Evolutionary conservation across 2,888 invertebrate genomes (phyloP), one percentile per base, ranked within the genome.

Genomic region (Blastobasis adustella): DNA sequence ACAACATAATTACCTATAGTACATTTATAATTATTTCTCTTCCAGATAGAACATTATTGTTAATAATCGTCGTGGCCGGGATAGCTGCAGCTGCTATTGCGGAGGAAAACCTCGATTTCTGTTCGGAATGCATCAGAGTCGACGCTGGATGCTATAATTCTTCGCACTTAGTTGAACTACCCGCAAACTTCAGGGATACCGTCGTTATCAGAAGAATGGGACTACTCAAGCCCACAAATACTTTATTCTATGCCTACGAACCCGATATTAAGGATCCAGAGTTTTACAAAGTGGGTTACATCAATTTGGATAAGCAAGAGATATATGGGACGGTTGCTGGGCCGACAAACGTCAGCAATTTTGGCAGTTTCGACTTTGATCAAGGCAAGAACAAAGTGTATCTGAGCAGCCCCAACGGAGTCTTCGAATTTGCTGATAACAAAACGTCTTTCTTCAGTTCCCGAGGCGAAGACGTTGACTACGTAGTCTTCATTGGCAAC

Each of bases 291-390:
- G 71, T 78, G 9, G 86, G 76, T 0, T 86, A 77, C 49, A 69
- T 83, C 0, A 69, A 69, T 56, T 56, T 88, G 37, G 78, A 79
- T 4, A 52, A 65, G n/a, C 23, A 23, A 1, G 42, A 5, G 9
- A 5, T n/a, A 7, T 5, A 42, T 5, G 42, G 9, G 42, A 42
- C 9, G 0, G 55, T 60, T 10, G 47, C 53, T 5, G 77, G 76
- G 71, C 5, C 65, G 61, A 5, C 42, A 8, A 42, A 42, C 9
- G 58, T 67, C 5, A 67, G 78, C 46, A 86, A 88, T 55, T 82
- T 88, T 23, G 79, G 78, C 0, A 73, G 79, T 1, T 85, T 88
- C 41, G 83, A 79, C 54, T 71, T 87, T 2, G 84, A 86, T 53
- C 85, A 86, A 57, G 69, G 69, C 0, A 82, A 78, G 36, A 66